Evolutionary conservation across 2,888 invertebrate species (phyloP).

Genomic region (Papilio demoleus): DNA sequence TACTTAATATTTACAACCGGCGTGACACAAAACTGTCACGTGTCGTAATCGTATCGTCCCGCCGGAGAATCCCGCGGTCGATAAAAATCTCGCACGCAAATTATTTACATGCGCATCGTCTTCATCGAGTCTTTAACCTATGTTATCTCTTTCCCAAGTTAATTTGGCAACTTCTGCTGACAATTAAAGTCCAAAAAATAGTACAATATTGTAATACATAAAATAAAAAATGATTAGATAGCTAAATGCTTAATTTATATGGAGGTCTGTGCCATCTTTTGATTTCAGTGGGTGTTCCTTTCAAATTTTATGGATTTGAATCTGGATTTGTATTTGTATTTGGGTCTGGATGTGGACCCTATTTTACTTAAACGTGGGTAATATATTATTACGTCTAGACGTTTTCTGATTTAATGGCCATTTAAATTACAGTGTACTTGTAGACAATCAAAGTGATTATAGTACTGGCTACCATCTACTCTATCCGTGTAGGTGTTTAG

Average conservation of each 20-base stretch:
- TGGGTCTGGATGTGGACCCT: too few species aligned
- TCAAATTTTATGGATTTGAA: too few species aligned
- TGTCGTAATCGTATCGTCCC: slow-evolving; percentile 30
- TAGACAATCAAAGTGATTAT: slow-evolving; percentile 30
- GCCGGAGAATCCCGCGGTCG: slow-evolving; percentile 28
- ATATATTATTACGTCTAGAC: not conserved
- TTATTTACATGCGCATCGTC: slow-evolving; percentile 27
- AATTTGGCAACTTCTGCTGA: not conserved
- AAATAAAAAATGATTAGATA: too few species aligned
- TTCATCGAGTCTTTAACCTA: not conserved
- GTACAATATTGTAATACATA: too few species aligned
- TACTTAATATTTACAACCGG: slow-evolving; percentile 33
- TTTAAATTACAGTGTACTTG: slow-evolving; percentile 17
- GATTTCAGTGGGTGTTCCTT: too few species aligned
- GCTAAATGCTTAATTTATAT: too few species aligned
- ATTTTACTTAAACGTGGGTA: too few species aligned
- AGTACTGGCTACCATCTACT: not conserved
- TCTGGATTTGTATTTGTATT: too few species aligned
- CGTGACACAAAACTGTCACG: slow-evolving; percentile 35
- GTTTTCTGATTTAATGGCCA: not conserved
- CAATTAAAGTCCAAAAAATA: too few species aligned
- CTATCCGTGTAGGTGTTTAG: slow-evolving; percentile 27
- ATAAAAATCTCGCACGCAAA: slow-evolving; percentile 22
- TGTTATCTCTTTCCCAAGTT: not conserved
- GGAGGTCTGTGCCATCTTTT: too few species aligned